Conservation (phyloP, 2,888 invertebrate genomes). For the Coelinius sp. region DNA sequence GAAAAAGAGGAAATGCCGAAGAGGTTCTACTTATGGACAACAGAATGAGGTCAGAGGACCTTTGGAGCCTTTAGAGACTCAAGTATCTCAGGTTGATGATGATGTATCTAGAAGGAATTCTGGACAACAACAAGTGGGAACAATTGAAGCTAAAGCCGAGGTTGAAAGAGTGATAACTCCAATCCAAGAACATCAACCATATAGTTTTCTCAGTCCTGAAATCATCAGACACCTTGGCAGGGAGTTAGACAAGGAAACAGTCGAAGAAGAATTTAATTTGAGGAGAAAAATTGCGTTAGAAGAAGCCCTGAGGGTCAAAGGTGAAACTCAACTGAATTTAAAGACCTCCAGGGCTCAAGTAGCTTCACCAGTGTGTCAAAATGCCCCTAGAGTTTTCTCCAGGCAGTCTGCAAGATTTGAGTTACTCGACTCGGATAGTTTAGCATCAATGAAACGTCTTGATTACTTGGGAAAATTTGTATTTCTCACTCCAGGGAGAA, state of each 20-base stretch:
- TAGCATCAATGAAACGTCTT: constrained; percentile 78
- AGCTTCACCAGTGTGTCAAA: constrained; percentile 70
- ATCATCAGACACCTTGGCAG: constrained; percentile 78
- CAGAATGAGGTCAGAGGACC: constrained; percentile 70
- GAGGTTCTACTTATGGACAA: constrained; percentile 63
- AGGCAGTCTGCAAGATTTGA: constrained; percentile 83
- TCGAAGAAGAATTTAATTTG: constrained; percentile 77
- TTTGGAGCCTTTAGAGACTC: constrained; percentile 78
- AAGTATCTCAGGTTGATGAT: constrained; percentile 73
- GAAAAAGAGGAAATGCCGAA: constrained; percentile 61
- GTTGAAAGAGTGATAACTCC: constrained; percentile 46
- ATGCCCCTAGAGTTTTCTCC: constrained; percentile 82
- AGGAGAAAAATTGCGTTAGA: constrained; percentile 79
- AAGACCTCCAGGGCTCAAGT: constrained; percentile 45
- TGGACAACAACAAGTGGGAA: constrained; percentile 6
- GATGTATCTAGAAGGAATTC: constrained; percentile 58
- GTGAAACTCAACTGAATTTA: constrained; percentile 66
- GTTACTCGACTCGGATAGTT: constrained; percentile 77
- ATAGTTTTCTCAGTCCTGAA: constrained; percentile 74
- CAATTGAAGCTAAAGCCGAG: background rate
- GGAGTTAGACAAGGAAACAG: constrained; percentile 78
- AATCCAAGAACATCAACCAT: constrained; percentile 40
- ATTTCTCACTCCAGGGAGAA: constrained; percentile 57
- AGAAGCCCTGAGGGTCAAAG: constrained; percentile 77
- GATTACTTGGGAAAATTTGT: constrained; percentile 81